phyloP scores from a whole-genome alignment of 92 coral and sea anemone genomes.

The Montipora capitata region DNA sequence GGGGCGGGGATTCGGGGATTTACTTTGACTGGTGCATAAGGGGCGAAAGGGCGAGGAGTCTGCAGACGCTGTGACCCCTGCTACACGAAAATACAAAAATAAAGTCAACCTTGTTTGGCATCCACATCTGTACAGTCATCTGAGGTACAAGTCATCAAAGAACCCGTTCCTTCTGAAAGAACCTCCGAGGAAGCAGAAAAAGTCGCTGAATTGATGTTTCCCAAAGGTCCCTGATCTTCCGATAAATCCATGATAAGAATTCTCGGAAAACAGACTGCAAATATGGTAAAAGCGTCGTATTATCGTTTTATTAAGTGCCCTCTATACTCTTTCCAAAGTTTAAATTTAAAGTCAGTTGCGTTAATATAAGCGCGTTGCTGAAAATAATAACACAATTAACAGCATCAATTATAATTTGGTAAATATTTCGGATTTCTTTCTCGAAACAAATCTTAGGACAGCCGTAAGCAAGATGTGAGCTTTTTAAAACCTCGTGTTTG shows the following conservation, averaged over 20 bases:
- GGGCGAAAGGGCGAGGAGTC: too few species aligned
- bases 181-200: conserved; percentile 43
- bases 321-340: too few species aligned
- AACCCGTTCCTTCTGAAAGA: conserved; percentile 36
- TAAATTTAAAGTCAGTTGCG: too few species aligned
- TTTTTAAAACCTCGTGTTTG: not conserved
- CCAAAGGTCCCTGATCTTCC: conserved; percentile 30
- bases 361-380: not conserved
- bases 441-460: not conserved
- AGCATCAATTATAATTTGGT: not conserved
- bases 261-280: too few species aligned
- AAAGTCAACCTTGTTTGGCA: conserved; percentile 11
- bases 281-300: too few species aligned
- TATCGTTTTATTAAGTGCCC: too few species aligned
- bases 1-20: too few species aligned
- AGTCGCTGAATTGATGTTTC: conserved; percentile 20
- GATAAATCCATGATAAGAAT: conserved; percentile 35
- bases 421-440: conserved; percentile 2
- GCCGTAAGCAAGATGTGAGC: not conserved
- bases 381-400: not conserved
- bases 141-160: conserved; percentile 23
- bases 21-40: too few species aligned
- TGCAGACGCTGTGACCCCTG: not conserved
- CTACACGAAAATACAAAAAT: not conserved
- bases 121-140: conserved; percentile 1